Conservation (phyloP, 2,797 vertebrate genomes). For the Mionectes olivaceus region DNA sequence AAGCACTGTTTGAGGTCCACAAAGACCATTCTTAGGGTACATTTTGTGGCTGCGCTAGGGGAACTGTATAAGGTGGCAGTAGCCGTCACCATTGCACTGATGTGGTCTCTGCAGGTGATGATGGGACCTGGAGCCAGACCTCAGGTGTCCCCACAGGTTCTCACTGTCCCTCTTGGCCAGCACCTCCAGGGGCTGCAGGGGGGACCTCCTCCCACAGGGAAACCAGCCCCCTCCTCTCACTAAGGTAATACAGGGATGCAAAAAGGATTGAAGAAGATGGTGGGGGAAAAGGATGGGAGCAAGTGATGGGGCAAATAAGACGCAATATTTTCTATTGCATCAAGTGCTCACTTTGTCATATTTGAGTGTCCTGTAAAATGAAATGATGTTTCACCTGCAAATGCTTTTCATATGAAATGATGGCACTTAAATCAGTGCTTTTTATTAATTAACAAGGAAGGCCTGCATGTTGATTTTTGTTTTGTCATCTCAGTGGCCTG, state of each 20-base stretch:
- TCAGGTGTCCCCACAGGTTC: neutral
- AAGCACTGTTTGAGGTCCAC: neutral
- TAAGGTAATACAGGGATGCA: neutral
- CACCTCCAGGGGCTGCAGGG: neutral
- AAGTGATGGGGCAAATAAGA: rapidly evolving
- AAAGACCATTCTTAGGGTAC: neutral
- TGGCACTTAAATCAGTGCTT: neutral
- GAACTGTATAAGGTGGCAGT: neutral
- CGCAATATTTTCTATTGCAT: rapidly evolving
- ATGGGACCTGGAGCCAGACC: neutral
- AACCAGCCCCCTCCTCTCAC: neutral
- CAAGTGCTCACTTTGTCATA: neutral
- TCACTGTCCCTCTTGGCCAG: neutral
- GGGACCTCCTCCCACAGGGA: neutral
- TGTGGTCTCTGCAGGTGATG: rapidly evolving
- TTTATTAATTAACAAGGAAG: neutral
- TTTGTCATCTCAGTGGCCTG: neutral
- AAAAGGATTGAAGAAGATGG: neutral
- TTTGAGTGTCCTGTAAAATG: neutral
- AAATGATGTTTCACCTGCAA: neutral
- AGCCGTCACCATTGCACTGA: rapidly evolving
- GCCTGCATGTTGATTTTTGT: neutral
- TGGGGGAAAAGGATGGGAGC: neutral
- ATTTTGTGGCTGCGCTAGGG: neutral
- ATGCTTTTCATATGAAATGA: neutral